phyloP scores from a whole-genome alignment of 2,113 vertebrate genomes.

The Symphodus melops region DNA sequence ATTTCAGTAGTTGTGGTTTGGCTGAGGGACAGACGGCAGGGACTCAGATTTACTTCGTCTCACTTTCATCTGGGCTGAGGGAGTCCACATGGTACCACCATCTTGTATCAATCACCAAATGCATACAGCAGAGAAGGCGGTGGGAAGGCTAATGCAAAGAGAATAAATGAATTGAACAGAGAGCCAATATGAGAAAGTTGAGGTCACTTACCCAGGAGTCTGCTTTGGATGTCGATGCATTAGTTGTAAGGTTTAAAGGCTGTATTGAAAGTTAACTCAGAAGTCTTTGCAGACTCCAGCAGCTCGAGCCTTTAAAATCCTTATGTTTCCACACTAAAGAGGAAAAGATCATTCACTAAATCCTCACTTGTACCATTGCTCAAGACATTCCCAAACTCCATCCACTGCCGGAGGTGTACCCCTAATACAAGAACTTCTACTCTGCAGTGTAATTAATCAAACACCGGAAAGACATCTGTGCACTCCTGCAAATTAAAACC shows the following conservation, averaged over 20 bases:
- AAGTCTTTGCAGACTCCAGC: background rate
- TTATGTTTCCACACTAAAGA: constrained; percentile 51
- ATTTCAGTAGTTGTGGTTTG: constrained; percentile 32
- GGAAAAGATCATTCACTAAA: constrained; percentile 24
- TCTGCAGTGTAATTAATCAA: background rate
- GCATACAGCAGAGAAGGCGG: constrained; percentile 19
- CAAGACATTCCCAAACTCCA: constrained; percentile 15
- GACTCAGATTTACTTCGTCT: constrained; percentile 20
- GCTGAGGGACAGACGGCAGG: constrained; percentile 30
- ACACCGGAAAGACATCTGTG: background rate
- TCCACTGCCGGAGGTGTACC: background rate
- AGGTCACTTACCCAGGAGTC: background rate
- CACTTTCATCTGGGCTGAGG: constrained; percentile 27
- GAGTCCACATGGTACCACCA: constrained; percentile 22
- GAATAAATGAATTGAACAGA: background rate
- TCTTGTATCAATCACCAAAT: constrained; percentile 47
- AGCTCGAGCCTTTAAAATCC: constrained; percentile 33
- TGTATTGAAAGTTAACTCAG: background rate
- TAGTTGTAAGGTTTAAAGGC: too few species aligned
- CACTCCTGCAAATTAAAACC: constrained; percentile 4
- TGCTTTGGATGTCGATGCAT: constrained; percentile 21
- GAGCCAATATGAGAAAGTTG: background rate
- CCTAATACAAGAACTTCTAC: background rate
- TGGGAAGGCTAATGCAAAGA: background rate
- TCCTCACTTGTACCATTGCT: constrained; percentile 1